A percentile compares a stretch with the other conserved stretches of the same genome.
These are phyloP conservation scores for Vanessa cardui DNA, from an alignment of 2,888 invertebrate genomes.

Conservation along the genomic window DNA sequence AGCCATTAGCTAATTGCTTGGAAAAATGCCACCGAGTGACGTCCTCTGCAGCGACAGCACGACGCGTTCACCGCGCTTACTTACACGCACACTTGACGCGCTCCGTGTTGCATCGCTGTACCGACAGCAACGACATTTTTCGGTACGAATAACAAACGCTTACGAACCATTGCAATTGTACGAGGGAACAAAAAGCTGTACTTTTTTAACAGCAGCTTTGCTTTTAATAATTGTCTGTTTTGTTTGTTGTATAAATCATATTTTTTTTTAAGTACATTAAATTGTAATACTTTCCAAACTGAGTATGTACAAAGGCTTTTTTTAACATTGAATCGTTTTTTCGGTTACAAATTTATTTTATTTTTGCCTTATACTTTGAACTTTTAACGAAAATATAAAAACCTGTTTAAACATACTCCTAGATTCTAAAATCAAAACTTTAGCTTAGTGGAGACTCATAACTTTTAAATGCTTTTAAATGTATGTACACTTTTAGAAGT, in stretches of 20 bases:
- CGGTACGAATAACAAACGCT: background rate
- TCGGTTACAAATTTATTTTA: too few relatives aligned
- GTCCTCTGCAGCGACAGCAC: slow-evolving; percentile 9
- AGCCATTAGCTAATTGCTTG: slow-evolving; percentile 45
- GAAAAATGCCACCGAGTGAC: slow-evolving; percentile 41
- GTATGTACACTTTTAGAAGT: background rate
- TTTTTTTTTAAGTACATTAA: too few relatives aligned
- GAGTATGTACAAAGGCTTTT: too few relatives aligned
- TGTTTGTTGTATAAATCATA: too few relatives aligned
- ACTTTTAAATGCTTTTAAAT: background rate
- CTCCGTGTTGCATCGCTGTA: background rate
- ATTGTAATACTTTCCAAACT: too few relatives aligned
- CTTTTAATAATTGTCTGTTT: too few relatives aligned
- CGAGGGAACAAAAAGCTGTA: background rate
- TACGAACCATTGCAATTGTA: background rate
- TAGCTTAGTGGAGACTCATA: too few relatives aligned
- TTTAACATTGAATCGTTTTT: too few relatives aligned
- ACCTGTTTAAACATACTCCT: too few relatives aligned
- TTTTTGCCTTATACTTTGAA: too few relatives aligned
- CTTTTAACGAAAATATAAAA: too few relatives aligned
- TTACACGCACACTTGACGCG: slow-evolving; percentile 20
- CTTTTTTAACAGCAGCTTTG: background rate
- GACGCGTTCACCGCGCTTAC: slow-evolving; percentile 1
- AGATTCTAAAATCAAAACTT: too few relatives aligned
- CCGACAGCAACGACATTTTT: background rate